Conservation (phyloP, 2,797 vertebrate genomes). For the Malurus leucopterus region DNA sequence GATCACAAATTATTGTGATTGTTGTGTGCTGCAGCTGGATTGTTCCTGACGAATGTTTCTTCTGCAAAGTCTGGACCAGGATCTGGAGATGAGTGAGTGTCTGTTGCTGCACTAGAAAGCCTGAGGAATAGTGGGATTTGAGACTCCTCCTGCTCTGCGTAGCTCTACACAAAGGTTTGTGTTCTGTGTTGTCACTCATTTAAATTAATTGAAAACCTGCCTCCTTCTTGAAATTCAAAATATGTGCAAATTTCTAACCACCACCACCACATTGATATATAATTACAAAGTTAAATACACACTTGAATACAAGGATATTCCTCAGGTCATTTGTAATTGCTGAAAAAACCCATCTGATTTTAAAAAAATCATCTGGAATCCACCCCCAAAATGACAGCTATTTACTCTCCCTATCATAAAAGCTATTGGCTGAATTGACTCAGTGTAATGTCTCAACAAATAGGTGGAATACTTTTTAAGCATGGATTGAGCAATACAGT, state of each 20-base stretch:
- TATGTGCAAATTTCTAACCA: neutral
- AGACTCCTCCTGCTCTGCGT: neutral
- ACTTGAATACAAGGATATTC: neutral
- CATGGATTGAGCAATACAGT: neutral
- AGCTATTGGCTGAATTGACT: neutral
- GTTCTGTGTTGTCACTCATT: neutral
- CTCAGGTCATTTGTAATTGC: neutral
- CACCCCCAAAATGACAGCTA: neutral
- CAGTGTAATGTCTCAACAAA: neutral
- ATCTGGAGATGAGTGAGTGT: neutral
- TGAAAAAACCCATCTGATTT: neutral
- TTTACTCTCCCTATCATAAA: neutral
- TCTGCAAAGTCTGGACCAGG: neutral
- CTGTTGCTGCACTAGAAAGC: neutral
- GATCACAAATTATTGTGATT: neutral
- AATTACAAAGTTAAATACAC: neutral
- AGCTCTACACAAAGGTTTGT: neutral
- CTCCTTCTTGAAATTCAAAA: neutral
- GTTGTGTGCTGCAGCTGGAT: neutral
- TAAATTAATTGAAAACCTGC: neutral
- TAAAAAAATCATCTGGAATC: neutral
- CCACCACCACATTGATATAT: neutral
- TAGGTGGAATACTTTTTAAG: neutral
- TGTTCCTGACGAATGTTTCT: accelerated
- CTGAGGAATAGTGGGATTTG: neutral